Evolutionary conservation across 2,113 vertebrate species (phyloP), one percentile per base, ranked within the genome.

Genomic region (Osmerus mordax): DNA sequence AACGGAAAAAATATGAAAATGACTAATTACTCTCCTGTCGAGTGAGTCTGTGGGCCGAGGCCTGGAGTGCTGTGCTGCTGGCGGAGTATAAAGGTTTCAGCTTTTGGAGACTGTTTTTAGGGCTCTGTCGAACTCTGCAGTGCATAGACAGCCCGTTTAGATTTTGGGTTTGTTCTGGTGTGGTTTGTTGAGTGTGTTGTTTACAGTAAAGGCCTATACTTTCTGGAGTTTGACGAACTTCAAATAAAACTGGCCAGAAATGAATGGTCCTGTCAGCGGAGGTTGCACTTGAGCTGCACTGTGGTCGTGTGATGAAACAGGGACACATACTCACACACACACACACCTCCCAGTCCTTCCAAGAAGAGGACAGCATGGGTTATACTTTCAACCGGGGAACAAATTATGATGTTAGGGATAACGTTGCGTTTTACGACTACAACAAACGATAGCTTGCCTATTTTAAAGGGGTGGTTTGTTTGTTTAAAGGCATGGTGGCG

Each of bases 171-270:
- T 87, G 86, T 89, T 88, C 85, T 89, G 84, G 82, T 92, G 91
- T 90, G 92, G 92, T 92, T 91, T 84, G 80, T 83, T 78, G 78
- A 90, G 89, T 85, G 88, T 92, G 90, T 89, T 92, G 89, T 91
- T 92, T 91, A 91, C 90, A 87, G 89, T 88, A 81, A 83, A 76
- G 79, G 70, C 84, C 86, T 88, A 80, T 89, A 83, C 86, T 91
- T 90, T 90, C 78, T 89, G 83, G 68, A 88, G 85, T 89, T 90
- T 89, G 82, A 87, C 84, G 65, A 82, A 83, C 86, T 89, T 89
- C 89, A 91, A 87, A 91, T 89, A 91, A 91, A 83, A 91, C 65
- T 53, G 69, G 70, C 72, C 78, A 68, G 78, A 88, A 90, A 91
- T 90, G 86, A 90, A 86, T 87, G 86, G 86, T 84, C 84, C 86